Conservation (phyloP, 2,113 vertebrate species). For the Rostratula benghalensis region DNA sequence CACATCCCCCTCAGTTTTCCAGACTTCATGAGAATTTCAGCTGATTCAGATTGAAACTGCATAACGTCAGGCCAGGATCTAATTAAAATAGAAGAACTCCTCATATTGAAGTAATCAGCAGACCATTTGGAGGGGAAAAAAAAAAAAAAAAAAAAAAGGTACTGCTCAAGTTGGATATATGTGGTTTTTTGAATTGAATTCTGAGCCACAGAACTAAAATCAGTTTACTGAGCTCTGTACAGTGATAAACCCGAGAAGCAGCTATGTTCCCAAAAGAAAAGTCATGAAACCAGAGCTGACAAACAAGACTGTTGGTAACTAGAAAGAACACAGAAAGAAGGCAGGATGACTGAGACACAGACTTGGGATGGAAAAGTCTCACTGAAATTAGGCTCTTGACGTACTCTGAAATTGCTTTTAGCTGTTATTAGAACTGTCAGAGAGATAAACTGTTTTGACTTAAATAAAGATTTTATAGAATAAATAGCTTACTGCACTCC, state of each 20-base stretch:
- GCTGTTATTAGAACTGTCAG: neutral
- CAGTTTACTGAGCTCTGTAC: neutral
- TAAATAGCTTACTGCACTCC: slow-evolving; percentile 15
- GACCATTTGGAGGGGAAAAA: neutral
- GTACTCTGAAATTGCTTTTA: neutral
- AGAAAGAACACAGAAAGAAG: neutral
- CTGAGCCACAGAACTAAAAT: neutral
- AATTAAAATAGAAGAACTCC: slow-evolving; percentile 4
- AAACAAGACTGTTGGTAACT: neutral
- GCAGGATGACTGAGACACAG: neutral
- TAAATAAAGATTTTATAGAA: slow-evolving; percentile 8
- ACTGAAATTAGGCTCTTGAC: slow-evolving; percentile 26
- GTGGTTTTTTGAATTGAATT: neutral
- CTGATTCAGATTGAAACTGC: neutral
- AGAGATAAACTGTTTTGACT: slow-evolving; percentile 2
- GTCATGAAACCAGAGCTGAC: neutral
- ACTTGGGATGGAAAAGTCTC: neutral
- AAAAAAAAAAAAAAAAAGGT: neutral
- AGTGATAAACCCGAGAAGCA: neutral
- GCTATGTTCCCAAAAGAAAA: neutral
- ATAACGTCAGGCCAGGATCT: neutral
- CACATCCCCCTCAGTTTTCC: neutral
- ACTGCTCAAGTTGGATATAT: neutral
- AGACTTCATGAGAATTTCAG: slow-evolving; percentile 10
- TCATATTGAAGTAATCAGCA: neutral